phyloP scores from a whole-genome alignment of 2,113 vertebrate genomes.

The Centrocercus urophasianus region DNA sequence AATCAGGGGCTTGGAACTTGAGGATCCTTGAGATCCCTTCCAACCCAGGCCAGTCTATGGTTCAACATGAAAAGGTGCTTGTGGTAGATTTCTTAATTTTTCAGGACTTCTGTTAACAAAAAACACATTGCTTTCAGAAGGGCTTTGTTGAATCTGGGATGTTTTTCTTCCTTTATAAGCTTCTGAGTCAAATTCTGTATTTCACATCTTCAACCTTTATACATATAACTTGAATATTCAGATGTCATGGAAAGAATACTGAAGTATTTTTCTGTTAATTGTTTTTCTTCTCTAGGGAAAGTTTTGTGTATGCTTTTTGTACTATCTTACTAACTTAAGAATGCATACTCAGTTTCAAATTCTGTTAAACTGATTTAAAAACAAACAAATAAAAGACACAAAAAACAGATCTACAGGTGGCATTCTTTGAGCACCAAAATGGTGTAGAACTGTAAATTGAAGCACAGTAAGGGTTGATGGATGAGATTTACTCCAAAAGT shows the following conservation, averaged over 20 bases:
- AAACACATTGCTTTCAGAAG: not conserved
- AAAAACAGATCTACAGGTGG: not conserved
- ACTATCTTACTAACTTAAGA: not conserved
- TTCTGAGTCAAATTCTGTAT: not conserved
- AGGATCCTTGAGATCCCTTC: too few relatives aligned
- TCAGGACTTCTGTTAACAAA: not conserved
- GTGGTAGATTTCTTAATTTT: not conserved
- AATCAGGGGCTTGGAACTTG: too few relatives aligned
- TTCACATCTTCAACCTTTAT: too few relatives aligned
- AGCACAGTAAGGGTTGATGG: not conserved
- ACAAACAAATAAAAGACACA: not conserved
- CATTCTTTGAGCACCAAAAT: not conserved
- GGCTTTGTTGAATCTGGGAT: not conserved
- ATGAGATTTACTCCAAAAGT: not conserved
- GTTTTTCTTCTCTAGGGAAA: not conserved
- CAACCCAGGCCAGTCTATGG: too few relatives aligned
- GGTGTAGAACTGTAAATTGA: not conserved
- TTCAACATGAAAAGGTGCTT: too few relatives aligned
- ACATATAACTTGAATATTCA: not conserved
- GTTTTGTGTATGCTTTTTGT: not conserved
- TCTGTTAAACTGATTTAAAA: not conserved
- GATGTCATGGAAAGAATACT: too few relatives aligned
- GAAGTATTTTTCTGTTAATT: not conserved
- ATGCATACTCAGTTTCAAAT: not conserved
- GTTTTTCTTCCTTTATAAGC: not conserved